Evolutionary conservation across 2,113 vertebrate species (phyloP).

Genomic region (Rhinopomastus cyanomelas): DNA sequence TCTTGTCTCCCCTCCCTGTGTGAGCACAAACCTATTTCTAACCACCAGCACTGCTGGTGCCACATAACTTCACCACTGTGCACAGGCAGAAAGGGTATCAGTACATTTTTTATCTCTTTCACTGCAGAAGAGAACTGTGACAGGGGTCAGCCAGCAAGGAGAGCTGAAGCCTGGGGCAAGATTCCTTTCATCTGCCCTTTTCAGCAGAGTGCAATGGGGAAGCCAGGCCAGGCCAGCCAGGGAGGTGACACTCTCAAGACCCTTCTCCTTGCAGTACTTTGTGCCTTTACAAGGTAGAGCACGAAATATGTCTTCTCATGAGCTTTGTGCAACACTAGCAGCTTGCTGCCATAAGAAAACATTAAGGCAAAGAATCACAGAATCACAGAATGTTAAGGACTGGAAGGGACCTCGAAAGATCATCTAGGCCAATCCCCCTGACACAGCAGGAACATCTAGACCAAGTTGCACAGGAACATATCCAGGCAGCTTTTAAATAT

Average conservation of each 20-base stretch:
- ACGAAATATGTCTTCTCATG: not conserved
- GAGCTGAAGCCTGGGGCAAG: not conserved
- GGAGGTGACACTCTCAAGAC: not conserved
- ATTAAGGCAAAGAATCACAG: not conserved
- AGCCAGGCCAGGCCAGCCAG: not conserved
- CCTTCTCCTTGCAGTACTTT: not conserved
- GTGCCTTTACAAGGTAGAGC: not conserved
- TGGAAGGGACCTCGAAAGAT: too few species aligned
- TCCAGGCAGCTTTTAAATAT: too few species aligned
- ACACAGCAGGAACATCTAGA: too few species aligned
- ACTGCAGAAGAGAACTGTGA: not conserved
- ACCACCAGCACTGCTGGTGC: not conserved
- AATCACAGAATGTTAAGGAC: too few species aligned
- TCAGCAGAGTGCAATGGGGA: not conserved
- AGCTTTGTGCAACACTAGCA: not conserved
- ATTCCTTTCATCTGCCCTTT: not conserved
- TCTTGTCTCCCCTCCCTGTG: not conserved
- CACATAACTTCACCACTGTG: not conserved
- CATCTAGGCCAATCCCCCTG: too few species aligned
- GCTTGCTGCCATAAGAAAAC: not conserved
- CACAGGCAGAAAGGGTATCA: not conserved
- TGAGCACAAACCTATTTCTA: accelerated
- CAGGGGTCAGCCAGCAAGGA: not conserved
- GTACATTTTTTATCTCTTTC: not conserved
- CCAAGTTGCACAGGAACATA: too few species aligned